Percentiles rank a stretch among this genome's conserved stretches.
phyloP scores from a whole-genome alignment of 2,797 vertebrate genomes.

The Xyrichtys novacula region DNA sequence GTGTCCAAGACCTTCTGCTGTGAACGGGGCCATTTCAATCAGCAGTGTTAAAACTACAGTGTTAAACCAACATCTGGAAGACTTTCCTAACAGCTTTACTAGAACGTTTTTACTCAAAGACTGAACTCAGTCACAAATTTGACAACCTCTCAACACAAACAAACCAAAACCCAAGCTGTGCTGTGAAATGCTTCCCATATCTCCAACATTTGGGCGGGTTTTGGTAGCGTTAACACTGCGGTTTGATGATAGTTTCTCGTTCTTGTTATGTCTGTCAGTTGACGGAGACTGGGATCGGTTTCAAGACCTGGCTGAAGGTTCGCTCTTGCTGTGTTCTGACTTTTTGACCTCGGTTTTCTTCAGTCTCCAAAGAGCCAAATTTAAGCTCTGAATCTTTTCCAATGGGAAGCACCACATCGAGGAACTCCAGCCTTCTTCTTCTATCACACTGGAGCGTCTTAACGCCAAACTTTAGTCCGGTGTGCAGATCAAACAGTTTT shows the following conservation, averaged over 20 bases:
- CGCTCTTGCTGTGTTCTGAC: slow-evolving; percentile 8
- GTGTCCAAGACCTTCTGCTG: slow-evolving; percentile 49
- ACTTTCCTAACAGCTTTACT: slow-evolving; percentile 11
- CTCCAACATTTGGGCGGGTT: slow-evolving; percentile 16
- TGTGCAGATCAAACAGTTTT: slow-evolving; percentile 52
- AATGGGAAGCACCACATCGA: background rate
- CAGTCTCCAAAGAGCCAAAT: background rate
- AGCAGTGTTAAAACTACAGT: slow-evolving; percentile 25
- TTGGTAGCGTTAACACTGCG: background rate
- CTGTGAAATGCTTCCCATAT: slow-evolving; percentile 6
- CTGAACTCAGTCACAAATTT: slow-evolving; percentile 31
- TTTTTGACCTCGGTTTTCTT: slow-evolving; percentile 13
- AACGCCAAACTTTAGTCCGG: slow-evolving; percentile 36
- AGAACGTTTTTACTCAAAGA: slow-evolving; percentile 18
- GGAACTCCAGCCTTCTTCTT: slow-evolving; percentile 7
- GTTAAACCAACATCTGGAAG: slow-evolving; percentile 50
- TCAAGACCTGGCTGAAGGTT: slow-evolving; percentile 4
- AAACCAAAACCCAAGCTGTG: slow-evolving; percentile 5
- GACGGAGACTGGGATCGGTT: slow-evolving; percentile 11
- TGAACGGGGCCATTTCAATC: slow-evolving; percentile 54
- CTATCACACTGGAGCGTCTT: slow-evolving; percentile 28
- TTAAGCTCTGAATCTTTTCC: background rate
- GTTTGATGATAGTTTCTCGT: slow-evolving; percentile 25
- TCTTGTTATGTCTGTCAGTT: slow-evolving; percentile 16
- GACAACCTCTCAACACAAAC: slow-evolving; percentile 22